A percentile compares a stretch with the other conserved stretches of the same genome.
These are phyloP conservation scores for Myrmecophaga tridactyla DNA, from an alignment of 2,113 vertebrate genomes.

Conservation along the genomic window DNA sequence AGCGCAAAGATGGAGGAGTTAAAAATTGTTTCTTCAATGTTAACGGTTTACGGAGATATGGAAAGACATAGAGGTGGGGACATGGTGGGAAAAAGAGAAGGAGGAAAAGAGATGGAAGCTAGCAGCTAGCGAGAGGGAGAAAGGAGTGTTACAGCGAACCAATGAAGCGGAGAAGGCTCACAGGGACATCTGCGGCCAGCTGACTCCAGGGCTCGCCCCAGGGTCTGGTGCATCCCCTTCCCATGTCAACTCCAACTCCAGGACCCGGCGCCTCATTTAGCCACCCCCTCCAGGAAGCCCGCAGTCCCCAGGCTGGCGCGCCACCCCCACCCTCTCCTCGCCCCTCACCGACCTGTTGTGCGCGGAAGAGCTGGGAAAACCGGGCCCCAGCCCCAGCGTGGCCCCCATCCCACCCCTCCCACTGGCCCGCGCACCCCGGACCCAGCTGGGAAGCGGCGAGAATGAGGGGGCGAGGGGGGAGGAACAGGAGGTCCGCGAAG, in stretches of 20 bases:
- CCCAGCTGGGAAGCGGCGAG: neutral
- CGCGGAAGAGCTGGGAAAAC: conserved; percentile 53
- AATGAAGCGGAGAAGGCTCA: neutral
- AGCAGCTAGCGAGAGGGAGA: neutral
- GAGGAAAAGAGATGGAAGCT: neutral
- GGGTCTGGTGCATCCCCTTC: neutral
- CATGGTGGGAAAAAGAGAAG: neutral
- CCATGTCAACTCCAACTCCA: conserved; percentile 6
- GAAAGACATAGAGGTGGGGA: neutral
- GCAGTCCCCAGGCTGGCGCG: conserved; percentile 59
- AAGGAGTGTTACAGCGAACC: neutral
- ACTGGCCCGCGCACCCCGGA: neutral
- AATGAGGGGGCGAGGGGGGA: neutral
- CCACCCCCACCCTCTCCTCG: conserved; percentile 58
- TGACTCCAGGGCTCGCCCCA: neutral
- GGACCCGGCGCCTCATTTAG: neutral
- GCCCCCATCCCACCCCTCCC: conserved; percentile 32
- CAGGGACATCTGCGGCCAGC: neutral
- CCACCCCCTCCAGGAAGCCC: conserved; percentile 69
- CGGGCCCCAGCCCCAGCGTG: neutral
- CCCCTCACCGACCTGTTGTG: conserved; percentile 76
- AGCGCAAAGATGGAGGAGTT: conserved; percentile 68
- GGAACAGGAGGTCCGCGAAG: conserved; percentile 41
- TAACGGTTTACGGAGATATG: neutral
- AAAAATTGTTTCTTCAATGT: conserved; percentile 42